A percentile compares a stretch with the other conserved stretches of the same genome.
Evolutionary conservation across 2,113 vertebrate species (phyloP).

Genomic region (Bubo scandiacus): DNA sequence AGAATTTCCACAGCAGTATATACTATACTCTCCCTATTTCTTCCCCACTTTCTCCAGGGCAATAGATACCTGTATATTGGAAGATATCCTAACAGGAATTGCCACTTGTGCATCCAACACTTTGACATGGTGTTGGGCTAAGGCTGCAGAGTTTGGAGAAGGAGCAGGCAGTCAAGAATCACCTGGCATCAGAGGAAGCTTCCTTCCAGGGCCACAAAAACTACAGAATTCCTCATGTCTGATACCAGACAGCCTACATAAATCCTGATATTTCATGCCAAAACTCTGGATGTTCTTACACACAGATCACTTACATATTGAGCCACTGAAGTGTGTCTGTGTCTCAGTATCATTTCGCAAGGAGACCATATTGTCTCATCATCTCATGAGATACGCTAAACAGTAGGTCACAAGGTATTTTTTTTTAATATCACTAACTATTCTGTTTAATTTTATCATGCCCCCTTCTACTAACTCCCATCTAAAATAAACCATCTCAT

Average conservation of each 20-base stretch:
- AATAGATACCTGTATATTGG: not conserved
- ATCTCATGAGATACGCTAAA: not conserved
- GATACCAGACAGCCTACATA: not conserved
- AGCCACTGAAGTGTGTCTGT: not conserved
- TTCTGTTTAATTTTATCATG: not conserved
- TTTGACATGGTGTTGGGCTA: not conserved
- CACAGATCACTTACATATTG: not conserved
- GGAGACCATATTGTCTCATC: accelerated
- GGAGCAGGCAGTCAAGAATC: not conserved
- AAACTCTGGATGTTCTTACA: not conserved
- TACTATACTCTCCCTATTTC: not conserved
- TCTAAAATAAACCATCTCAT: not conserved
- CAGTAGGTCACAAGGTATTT: not conserved
- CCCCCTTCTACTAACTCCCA: not conserved
- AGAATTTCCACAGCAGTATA: not conserved
- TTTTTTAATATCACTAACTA: not conserved
- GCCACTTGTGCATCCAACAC: not conserved
- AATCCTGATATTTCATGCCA: not conserved
- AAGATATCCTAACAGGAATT: not conserved
- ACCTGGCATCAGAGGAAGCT: not conserved
- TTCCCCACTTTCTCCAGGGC: not conserved
- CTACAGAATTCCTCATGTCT: not conserved
- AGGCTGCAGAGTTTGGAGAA: not conserved
- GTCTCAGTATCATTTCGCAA: not conserved
- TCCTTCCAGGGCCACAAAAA: not conserved